Evolutionary conservation across 2,113 vertebrate species (phyloP).

Genomic region (Calidris pygmaea): DNA sequence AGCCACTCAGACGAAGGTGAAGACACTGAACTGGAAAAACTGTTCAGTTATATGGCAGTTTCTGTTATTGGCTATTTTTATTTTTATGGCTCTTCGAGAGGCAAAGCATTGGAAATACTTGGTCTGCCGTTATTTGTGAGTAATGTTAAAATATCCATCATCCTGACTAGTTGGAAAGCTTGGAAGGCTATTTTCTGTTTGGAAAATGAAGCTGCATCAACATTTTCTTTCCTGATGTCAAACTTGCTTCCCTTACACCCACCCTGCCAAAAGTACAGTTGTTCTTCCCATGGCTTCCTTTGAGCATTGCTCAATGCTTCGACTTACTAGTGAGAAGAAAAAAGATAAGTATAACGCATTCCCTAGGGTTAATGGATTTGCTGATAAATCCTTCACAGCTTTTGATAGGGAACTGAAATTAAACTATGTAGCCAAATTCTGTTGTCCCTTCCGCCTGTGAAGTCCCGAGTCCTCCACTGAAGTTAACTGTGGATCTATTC

Average conservation of each 20-base stretch:
- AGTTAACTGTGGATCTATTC: neutral
- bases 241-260: neutral
- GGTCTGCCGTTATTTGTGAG: neutral
- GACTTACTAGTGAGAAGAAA: neutral
- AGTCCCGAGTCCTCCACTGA: neutral
- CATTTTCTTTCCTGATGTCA: neutral
- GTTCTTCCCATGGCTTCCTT: neutral
- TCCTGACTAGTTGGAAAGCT: neutral
- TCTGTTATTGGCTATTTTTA: neutral
- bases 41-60: neutral
- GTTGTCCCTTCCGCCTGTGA: neutral
- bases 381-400: neutral
- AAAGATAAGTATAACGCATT: neutral
- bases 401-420: neutral
- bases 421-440: neutral
- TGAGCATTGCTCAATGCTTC: neutral
- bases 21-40: neutral
- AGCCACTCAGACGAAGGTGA: neutral
- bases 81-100: neutral
- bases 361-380: neutral
- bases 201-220: neutral
- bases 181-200: neutral
- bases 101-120: neutral
- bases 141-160: neutral
- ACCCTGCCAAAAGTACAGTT: neutral